phyloP scores from a whole-genome alignment of 2,888 invertebrate genomes.

The Magallana nippona region DNA sequence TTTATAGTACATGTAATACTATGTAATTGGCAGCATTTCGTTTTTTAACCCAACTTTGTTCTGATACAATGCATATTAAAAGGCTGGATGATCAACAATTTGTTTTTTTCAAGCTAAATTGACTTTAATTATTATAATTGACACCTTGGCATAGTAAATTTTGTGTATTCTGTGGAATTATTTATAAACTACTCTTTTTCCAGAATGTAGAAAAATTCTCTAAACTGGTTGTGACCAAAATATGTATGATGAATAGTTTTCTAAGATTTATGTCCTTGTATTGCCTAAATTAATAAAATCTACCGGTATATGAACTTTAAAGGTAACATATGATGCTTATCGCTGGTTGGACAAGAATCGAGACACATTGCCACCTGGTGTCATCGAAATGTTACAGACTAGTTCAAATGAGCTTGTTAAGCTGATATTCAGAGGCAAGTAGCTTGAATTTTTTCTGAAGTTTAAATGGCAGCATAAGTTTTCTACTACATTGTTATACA shows the following conservation, averaged over 20 bases:
- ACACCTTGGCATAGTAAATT: too few species aligned
- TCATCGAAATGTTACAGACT: slow-evolving; percentile 73
- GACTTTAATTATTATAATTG: too few species aligned
- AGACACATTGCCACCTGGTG: slow-evolving; percentile 76
- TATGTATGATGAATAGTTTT: not conserved
- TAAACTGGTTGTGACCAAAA: not conserved
- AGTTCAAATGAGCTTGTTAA: slow-evolving; percentile 73
- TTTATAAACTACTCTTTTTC: too few species aligned
- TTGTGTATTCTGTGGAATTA: not conserved
- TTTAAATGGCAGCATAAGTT: not conserved
- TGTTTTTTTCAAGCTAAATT: too few species aligned
- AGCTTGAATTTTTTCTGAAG: not conserved
- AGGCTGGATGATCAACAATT: too few species aligned
- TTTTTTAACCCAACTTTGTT: too few species aligned
- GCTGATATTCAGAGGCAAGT: slow-evolving; percentile 74
- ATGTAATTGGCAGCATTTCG: too few species aligned
- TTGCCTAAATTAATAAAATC: not conserved
- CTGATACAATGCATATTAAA: too few species aligned
- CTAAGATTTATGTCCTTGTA: too few species aligned
- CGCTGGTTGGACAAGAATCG: slow-evolving; percentile 78
- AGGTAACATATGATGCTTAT: slow-evolving; percentile 73
- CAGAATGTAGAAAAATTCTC: too few species aligned
- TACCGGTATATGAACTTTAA: not conserved
- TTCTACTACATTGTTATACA: too few species aligned
- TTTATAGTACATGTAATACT: too few species aligned